Evolutionary conservation across 2,113 vertebrate genomes (phyloP).

Genomic region (Canis aureus): DNA sequence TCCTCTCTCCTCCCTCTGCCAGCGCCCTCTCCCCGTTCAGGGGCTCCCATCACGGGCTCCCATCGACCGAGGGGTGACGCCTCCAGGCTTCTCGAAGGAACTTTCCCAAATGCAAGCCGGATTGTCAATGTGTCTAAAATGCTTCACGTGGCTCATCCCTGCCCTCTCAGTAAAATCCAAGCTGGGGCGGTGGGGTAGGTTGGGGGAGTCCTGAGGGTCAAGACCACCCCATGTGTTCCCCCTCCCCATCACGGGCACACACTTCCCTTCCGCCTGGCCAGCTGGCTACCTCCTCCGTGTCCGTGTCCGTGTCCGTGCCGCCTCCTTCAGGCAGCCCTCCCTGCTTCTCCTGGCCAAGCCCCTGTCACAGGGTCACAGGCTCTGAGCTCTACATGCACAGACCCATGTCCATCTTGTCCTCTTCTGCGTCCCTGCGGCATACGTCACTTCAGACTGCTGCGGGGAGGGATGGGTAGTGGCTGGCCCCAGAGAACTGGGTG

Average conservation of each 20-base stretch:
- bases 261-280: background rate
- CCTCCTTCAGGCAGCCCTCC: background rate
- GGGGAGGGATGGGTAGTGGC: background rate
- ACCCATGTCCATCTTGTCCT: too few relatives aligned
- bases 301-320: background rate
- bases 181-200: background rate
- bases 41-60: too few relatives aligned
- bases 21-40: background rate
- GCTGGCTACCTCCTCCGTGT: background rate
- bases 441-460: background rate
- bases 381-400: background rate
- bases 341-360: background rate
- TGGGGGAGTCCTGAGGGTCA: background rate
- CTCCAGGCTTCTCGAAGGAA: background rate
- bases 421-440: too few relatives aligned
- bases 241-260: background rate
- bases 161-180: background rate
- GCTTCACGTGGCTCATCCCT: background rate
- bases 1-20: too few relatives aligned
- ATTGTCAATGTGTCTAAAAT: background rate
- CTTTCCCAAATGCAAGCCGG: background rate
- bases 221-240: accelerated
- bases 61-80: background rate
- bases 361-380: background rate
- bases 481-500: background rate